Percentiles rank a stretch among this genome's conserved stretches.
Evolutionary conservation across 2,113 vertebrate genomes (phyloP).

Genomic region (Anser brachyrhynchus): DNA sequence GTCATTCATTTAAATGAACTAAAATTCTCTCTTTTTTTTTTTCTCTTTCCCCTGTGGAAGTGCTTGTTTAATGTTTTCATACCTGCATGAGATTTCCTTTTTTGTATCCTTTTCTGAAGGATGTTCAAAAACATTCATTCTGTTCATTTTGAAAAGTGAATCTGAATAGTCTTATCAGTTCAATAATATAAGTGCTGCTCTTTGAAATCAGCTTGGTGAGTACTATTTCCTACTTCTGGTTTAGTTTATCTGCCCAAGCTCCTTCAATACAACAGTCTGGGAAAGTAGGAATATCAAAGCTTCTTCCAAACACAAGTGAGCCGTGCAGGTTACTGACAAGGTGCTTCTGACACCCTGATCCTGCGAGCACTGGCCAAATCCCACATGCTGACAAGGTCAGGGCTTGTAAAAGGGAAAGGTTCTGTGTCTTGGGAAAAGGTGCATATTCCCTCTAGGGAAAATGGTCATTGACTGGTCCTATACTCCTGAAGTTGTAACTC

Average conservation of each 20-base stretch:
- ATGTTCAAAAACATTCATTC: background rate
- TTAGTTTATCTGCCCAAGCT: background rate
- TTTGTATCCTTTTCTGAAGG: slow-evolving; percentile 5
- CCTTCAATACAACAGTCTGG: background rate
- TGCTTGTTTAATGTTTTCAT: slow-evolving; percentile 26
- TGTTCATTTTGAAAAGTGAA: background rate
- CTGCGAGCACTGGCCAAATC: background rate
- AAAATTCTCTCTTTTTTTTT: background rate
- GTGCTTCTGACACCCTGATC: background rate
- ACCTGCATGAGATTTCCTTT: slow-evolving; percentile 2
- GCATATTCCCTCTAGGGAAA: background rate
- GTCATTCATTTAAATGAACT: background rate
- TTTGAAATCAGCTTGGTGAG: background rate
- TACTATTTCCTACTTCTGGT: background rate
- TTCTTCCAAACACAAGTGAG: background rate
- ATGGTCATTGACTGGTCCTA: background rate
- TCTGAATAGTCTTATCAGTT: background rate
- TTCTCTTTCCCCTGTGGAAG: background rate
- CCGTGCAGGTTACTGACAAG: background rate
- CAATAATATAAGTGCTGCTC: background rate
- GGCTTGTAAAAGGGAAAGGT: background rate
- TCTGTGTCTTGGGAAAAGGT: accelerated
- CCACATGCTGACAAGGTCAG: background rate
- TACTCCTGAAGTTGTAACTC: background rate
- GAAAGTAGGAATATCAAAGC: background rate